These are phyloP conservation scores for Atherinomorus stipes DNA, from an alignment of 2,113 vertebrate genomes.

Conservation along the genomic window DNA sequence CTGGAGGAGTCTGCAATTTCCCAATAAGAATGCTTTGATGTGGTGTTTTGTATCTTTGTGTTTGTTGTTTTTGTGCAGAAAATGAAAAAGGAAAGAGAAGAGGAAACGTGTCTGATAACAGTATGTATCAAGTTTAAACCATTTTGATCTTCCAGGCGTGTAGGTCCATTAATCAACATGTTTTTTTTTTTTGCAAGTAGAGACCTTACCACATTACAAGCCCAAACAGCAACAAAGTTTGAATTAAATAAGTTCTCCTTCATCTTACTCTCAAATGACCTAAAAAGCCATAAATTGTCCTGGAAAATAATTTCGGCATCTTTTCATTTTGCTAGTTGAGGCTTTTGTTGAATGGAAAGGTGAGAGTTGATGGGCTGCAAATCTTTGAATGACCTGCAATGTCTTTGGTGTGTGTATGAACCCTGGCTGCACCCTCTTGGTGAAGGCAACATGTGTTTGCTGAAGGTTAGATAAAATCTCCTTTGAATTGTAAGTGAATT, in stretches of 20 bases:
- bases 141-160: slow-evolving; percentile 51
- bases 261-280: not conserved
- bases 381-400: not conserved
- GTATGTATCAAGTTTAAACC: slow-evolving; percentile 43
- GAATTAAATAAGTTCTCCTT: not conserved
- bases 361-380: not conserved
- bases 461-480: not conserved
- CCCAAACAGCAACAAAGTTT: slow-evolving; percentile 26
- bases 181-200: not conserved
- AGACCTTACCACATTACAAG: not conserved
- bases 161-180: slow-evolving; percentile 25
- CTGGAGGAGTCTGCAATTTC: slow-evolving; percentile 39
- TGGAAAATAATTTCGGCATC: slow-evolving; percentile 3
- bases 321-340: not conserved
- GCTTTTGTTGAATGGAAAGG: not conserved
- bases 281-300: not conserved
- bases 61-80: slow-evolving; percentile 52
- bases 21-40: slow-evolving; percentile 3
- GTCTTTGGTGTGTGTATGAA: not conserved
- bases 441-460: not conserved
- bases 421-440: too few species aligned
- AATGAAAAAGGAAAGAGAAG: slow-evolving; percentile 3
- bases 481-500: not conserved
- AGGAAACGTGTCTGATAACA: slow-evolving; percentile 23
- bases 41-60: slow-evolving; percentile 16